Evolutionary conservation across 2,888 invertebrate species (phyloP).

Genomic region (Pyrochroa serraticornis): DNA sequence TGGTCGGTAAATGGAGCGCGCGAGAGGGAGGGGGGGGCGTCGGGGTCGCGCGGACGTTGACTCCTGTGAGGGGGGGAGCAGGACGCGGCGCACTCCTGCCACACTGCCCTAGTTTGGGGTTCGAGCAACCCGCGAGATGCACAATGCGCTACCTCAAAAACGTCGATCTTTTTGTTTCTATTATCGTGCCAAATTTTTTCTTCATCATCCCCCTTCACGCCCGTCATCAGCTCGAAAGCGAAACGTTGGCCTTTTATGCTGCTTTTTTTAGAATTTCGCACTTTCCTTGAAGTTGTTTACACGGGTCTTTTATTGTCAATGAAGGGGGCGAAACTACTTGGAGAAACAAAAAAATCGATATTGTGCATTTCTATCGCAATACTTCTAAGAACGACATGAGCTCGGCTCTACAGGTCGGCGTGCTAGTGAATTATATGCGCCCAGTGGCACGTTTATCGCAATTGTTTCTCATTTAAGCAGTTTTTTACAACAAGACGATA

Average conservation of each 20-base stretch:
- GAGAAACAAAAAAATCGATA: too few species aligned
- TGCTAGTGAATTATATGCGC: slow-evolving; percentile 13
- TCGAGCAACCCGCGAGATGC: too few species aligned
- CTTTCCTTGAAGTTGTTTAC: slow-evolving; percentile 4
- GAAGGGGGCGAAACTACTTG: too few species aligned
- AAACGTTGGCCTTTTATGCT: too few species aligned
- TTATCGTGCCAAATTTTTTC: not conserved
- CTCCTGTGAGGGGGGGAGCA: slow-evolving; percentile 42
- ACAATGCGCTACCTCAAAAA: not conserved
- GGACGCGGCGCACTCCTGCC: slow-evolving; percentile 38
- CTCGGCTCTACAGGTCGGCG: slow-evolving; percentile 19
- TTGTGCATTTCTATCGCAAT: not conserved
- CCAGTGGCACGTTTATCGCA: not conserved
- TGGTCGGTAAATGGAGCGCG: not conserved
- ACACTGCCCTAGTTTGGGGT: slow-evolving; percentile 53
- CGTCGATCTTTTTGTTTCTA: not conserved
- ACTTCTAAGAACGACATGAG: not conserved
- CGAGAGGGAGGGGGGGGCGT: slow-evolving; percentile 21
- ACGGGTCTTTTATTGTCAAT: too few species aligned
- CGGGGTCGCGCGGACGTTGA: slow-evolving; percentile 47
- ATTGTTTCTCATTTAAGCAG: not conserved
- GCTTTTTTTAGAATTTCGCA: not conserved
- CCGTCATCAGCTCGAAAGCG: too few species aligned
- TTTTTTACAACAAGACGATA: not conserved
- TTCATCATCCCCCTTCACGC: too few species aligned